Conservation (phyloP, 1,140 invertebrate species). For the Bombus soroeensis region DNA sequence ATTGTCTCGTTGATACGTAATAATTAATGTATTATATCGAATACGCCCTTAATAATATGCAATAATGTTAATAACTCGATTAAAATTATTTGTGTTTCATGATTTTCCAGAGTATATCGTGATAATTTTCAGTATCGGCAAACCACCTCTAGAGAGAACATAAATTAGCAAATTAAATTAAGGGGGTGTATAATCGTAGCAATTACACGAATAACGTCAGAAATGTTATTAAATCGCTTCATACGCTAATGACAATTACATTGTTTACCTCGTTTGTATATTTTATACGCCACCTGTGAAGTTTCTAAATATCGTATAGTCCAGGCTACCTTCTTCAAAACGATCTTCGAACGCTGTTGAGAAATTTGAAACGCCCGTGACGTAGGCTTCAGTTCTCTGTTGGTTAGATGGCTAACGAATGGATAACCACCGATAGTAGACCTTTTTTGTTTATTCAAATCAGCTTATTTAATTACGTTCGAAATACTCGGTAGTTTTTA, state of each 20-base stretch:
- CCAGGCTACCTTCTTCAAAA: no score
- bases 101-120: not conserved
- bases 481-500: no score
- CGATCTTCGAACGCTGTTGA: no score
- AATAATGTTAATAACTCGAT: not conserved
- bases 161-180: not conserved
- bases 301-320: no score
- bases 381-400: no score
- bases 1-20: not conserved
- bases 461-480: no score
- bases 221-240: not conserved
- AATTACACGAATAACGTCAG: not conserved
- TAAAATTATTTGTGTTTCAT: not conserved
- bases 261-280: no score
- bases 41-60: not conserved
- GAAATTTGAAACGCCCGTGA: no score
- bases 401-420: no score
- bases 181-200: not conserved
- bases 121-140: not conserved
- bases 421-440: no score
- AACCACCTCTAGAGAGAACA: not conserved
- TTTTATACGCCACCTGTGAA: no score
- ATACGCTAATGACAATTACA: not conserved
- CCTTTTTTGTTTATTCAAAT: no score
- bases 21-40: not conserved